phyloP scores from a whole-genome alignment of 2,113 vertebrate genomes.

The Cephalophus harveyi region DNA sequence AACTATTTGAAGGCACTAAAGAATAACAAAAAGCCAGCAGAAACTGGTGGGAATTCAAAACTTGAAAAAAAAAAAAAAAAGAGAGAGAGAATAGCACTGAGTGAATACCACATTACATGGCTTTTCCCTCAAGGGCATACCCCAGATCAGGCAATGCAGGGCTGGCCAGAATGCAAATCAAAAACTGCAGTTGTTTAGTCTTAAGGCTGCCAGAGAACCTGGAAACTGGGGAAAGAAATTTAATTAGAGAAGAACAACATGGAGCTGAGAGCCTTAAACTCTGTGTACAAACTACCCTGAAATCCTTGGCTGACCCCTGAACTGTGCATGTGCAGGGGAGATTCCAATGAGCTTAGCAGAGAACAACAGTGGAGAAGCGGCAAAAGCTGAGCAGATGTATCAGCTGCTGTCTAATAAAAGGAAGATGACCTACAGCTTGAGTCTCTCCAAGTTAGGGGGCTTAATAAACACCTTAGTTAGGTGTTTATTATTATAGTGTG shows the following conservation, averaged over 20 bases:
- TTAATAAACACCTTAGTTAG: not conserved
- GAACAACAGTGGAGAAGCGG: not conserved
- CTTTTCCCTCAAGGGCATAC: not conserved
- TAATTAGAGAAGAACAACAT: not conserved
- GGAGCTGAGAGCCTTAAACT: not conserved
- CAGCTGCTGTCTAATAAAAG: not conserved
- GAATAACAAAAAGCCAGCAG: not conserved
- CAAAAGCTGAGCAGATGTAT: not conserved
- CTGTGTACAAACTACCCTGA: not conserved
- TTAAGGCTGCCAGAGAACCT: not conserved
- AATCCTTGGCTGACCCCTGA: not conserved
- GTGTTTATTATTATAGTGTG: not conserved
- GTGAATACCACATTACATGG: not conserved
- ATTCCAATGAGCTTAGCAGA: not conserved
- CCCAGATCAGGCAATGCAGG: not conserved
- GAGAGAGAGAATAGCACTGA: not conserved
- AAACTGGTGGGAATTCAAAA: not conserved
- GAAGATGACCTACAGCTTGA: not conserved
- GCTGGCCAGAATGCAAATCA: not conserved
- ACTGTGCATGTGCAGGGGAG: not conserved
- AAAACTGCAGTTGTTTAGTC: not conserved
- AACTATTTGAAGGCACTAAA: not conserved
- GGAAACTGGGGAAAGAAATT: not conserved
- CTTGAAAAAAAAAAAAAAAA: not conserved
- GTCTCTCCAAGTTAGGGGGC: not conserved